Base-by-base conservation (phyloP, 2,113 vertebrate species). In the Brachypteracias leptosomus region DNA sequence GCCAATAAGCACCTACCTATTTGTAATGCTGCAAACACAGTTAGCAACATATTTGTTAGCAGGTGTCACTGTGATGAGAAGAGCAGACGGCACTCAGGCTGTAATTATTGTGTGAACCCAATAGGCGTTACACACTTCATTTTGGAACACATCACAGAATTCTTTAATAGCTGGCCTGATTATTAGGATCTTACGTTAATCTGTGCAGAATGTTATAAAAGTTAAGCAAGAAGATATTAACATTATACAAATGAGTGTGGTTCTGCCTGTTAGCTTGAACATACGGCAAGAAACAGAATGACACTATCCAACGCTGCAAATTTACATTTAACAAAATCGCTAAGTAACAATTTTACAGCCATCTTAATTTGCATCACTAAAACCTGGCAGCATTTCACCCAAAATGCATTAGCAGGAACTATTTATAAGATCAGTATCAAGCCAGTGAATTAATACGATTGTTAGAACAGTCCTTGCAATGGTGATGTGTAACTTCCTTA, bases 261-360 rank as follows among this genome's bases (percentile, higher is more conserved):
- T 95, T 97, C 95, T 96, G 95, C 91, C 88, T 97, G 95, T 89
- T 97, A 97, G 94, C 92, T 97, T 72, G 96, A 97, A 97, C 97
- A 96, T 96, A 96, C 92, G 93, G 95, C 96, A 97, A 96, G 94
- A 97, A 97, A 89, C 88, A 96, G 97, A 98, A 95, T 96, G 97
- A 97, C 97, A 96, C 96, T 95, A 97, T 72, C 97, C 90, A 97
- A 93, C 96, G 92, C 94, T 97, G 91, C 79, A 87, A 97, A 98
- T 97, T 98, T 97, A 96, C 97, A 97, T 98, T 96, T 98, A 97
- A 97, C 90, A 97, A 97, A 98, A 97, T 95, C 94, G 35, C 96
- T 97, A 97, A 97, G 97, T 97, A 97, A 97, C 96, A 97, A 98
- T 98, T 98, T 98, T 97, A 97, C 97, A 98, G 97, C 97, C 97